Base-by-base conservation (phyloP, 2,113 vertebrate species). In the Microcebus jonahi region DNA sequence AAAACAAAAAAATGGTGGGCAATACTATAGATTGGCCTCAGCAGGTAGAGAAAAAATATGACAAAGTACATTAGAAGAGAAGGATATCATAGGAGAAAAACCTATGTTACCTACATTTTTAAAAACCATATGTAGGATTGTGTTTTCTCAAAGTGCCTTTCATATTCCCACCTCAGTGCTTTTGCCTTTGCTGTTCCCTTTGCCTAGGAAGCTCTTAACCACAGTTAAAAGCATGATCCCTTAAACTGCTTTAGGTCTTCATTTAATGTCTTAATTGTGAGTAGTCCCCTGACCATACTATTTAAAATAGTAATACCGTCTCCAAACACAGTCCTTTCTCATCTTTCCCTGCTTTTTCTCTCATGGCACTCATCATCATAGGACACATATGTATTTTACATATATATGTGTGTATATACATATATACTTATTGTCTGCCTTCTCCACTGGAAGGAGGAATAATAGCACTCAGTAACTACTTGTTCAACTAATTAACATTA, bases 401-500 rank as follows among this genome's bases (percentile, higher is more conserved):
- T 63, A 12, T 25, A 59, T 86, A 29, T 65, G 63, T 65, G 63
- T 65, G 29, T 65, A 31, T 31, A 17, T 21, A 25, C 17, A 42
- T 39, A 61, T 71, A 53, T 31, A 36, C 36, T 63, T 68, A 25
- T 21, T 73, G 15, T 88, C 20, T 83, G 21, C 31, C 31, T 92
- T 45, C 12, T 11, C 48, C 36, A 39, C 34, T 39, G 12, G 48
- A 10, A 45, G 45, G 45, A 45, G 45, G 45, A 45, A 45, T 45
- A 45, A 45, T 55, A 75, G 20, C 3, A 80, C 53, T 93, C 31
- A 79, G 2, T 89, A 84, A 92, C 11, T n/a, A 81, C 8, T 53
- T 63, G 80, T 76, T 84, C 39, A 96, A 88, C 57, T 84, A 75
- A 75, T 42, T 82, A 91, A 67, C 12, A 50, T 65, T 76, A 91